phyloP scores from a whole-genome alignment of 2,113 vertebrate species.

The Campylomormyrus tamandua region DNA sequence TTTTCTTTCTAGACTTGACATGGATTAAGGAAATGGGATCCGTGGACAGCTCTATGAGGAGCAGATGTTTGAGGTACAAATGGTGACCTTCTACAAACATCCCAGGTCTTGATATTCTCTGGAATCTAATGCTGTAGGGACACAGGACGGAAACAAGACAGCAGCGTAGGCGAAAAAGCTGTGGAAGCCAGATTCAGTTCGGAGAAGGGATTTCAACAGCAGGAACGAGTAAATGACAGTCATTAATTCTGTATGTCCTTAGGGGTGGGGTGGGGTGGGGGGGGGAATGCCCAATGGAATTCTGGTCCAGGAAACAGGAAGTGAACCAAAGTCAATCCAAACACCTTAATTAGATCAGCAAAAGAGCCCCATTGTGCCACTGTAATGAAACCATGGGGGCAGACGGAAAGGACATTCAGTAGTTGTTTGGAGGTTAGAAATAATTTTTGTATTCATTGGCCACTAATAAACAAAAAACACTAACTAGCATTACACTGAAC shows the following conservation, averaged over 20 bases:
- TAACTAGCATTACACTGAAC: neutral
- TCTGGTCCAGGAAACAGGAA: slow-evolving; percentile 35
- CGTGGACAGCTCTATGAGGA: slow-evolving; percentile 46
- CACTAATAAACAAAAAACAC: neutral
- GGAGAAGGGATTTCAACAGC: slow-evolving; percentile 18
- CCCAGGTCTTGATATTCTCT: slow-evolving; percentile 18
- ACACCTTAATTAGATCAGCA: slow-evolving; percentile 36
- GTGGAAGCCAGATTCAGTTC: slow-evolving; percentile 9
- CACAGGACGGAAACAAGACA: slow-evolving; percentile 5
- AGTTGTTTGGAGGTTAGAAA: neutral
- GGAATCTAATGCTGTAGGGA: slow-evolving; percentile 12
- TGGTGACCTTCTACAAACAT: slow-evolving; percentile 40
- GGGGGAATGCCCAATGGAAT: slow-evolving; percentile 13
- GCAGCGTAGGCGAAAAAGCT: neutral
- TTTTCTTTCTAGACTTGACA: slow-evolving; percentile 41
- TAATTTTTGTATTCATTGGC: neutral
- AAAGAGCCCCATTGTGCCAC: slow-evolving; percentile 23
- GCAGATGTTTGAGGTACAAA: slow-evolving; percentile 55
- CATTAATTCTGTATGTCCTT: slow-evolving; percentile 18
- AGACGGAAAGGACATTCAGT: slow-evolving; percentile 27
- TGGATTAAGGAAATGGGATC: slow-evolving; percentile 57
- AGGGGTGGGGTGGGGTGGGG: slow-evolving; percentile 17
- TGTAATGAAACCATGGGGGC: slow-evolving; percentile 35
- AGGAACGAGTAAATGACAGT: slow-evolving; percentile 23
- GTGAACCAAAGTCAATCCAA: slow-evolving; percentile 32